These are phyloP conservation scores for Coryphaenoides rupestris DNA, from an alignment of 2,113 vertebrate genomes.

Conservation along the genomic window DNA sequence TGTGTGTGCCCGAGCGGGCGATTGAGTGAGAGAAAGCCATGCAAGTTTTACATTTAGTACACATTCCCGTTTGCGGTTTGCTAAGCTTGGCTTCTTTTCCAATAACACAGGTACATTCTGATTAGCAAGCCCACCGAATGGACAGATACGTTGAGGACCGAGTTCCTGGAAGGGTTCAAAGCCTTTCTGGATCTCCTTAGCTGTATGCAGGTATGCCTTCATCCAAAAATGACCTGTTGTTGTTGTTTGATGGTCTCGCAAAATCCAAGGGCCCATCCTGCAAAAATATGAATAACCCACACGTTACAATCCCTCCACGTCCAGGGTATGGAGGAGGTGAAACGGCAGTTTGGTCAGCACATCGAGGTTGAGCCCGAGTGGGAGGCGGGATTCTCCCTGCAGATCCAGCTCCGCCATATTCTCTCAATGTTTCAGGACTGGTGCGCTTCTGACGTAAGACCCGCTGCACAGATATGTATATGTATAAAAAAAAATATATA, in stretches of 20 bases:
- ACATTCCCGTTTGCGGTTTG: no score
- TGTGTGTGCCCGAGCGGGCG: no score
- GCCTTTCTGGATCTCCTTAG: slow-evolving; percentile 87
- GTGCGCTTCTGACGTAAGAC: slow-evolving; percentile 91
- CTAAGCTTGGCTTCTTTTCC: no score
- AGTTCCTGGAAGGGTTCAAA: slow-evolving; percentile 88
- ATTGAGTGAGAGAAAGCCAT: no score
- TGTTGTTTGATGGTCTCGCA: not conserved
- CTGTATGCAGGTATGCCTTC: slow-evolving; percentile 90
- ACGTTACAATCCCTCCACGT: not conserved
- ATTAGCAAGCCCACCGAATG: slow-evolving; percentile 90
- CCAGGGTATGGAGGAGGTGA: slow-evolving; percentile 97
- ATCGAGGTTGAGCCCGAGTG: slow-evolving; percentile 96
- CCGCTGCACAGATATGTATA: no score
- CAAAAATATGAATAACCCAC: not conserved
- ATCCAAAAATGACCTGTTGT: not conserved
- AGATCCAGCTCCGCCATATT: slow-evolving; percentile 93
- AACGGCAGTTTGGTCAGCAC: slow-evolving; percentile 92
- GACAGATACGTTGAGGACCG: slow-evolving; percentile 80
- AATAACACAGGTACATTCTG: slow-evolving; percentile 82
- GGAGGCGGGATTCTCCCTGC: slow-evolving; percentile 93
- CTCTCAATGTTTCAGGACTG: slow-evolving; percentile 96
- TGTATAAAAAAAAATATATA: no score
- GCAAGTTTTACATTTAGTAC: no score
- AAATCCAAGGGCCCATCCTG: no score